Evolutionary conservation across 2,888 invertebrate species (phyloP), one percentile per base, ranked within the genome.

Genomic region (Eilema depressum): DNA sequence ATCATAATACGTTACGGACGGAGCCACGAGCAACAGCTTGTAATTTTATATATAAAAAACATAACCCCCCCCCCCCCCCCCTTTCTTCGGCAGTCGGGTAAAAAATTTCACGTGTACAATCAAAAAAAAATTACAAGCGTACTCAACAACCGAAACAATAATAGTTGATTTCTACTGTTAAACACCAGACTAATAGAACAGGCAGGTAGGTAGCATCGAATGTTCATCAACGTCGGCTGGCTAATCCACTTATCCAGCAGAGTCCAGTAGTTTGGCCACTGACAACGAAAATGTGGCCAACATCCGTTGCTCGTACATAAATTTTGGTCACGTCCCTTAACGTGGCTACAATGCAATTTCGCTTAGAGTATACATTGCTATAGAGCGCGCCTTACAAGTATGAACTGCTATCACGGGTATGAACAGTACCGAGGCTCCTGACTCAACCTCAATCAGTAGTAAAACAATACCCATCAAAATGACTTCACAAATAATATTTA

Each of bases 241-340:
- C 72, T 89, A 90, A 90, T 89, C 87, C 86, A 83, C 86, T 89
- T 90, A 86, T 71, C 75, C 63, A 68, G 69, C 65, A 68, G 77
- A 80, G 76, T 79, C 81, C 80, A 81, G 75, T 83, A 83, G 84
- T 86, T 86, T 82, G 82, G 77, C 76, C 80, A 79, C 81, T 79
- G 85, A 84, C 84, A 79, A 76, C 79, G 81, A 79, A 85, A 85
- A 86, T 87, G 86, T 83, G 75, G 78, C 75, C 79, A 83, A 79
- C 78, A 79, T 66, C 75, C 74, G 71, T 75, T 70, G 70, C 68
- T 68, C 70, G 69, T 70, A 81, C 80, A 83, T 85, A 85, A 82
- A 86, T 89, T 87, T 84, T 68, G 65, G 77, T 82, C 80, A 82
- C 79, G 76, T 79, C 75, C 68, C 71, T 73, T 66, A n/a, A 63